Percentiles rank a stretch among this genome's conserved stretches.
Evolutionary conservation across 1,140 invertebrate species (phyloP).

Genomic region (Ephestia elutella): DNA sequence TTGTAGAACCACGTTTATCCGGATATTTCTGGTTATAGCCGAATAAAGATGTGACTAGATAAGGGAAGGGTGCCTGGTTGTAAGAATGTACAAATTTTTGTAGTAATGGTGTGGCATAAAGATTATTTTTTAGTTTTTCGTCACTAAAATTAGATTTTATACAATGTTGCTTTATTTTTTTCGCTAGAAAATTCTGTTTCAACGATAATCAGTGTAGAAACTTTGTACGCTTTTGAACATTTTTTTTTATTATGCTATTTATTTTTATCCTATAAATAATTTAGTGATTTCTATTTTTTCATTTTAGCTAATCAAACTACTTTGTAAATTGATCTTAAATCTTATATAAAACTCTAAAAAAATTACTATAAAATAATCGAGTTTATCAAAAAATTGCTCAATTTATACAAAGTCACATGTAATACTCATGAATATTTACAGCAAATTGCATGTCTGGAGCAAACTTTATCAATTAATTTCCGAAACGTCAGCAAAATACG

Average conservation of each 20-base stretch:
- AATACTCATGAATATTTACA: neutral
- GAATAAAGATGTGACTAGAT: neutral
- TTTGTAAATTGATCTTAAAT: too few species aligned
- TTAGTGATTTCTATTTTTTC: too few species aligned
- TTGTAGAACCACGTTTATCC: neutral
- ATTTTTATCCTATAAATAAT: too few species aligned
- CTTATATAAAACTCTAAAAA: too few species aligned
- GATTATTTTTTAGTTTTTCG: neutral
- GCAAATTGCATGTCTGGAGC: conserved; percentile 1
- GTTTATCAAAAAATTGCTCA: neutral
- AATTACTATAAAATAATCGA: too few species aligned
- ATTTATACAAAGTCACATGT: too few species aligned
- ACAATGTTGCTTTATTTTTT: neutral
- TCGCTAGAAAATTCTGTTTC: too few species aligned
- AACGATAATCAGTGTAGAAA: too few species aligned
- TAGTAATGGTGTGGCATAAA: neutral
- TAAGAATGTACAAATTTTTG: neutral
- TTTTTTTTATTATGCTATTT: too few species aligned
- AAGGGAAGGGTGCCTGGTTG: neutral
- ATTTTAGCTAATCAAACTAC: too few species aligned
- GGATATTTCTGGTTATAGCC: neutral
- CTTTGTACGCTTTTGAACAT: too few species aligned
- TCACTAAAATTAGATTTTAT: too few species aligned
- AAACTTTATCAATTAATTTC: conserved; percentile 2
- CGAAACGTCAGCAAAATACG: neutral